Evolutionary conservation across 1,140 invertebrate species (phyloP), one percentile per base, ranked within the genome.

Genomic region (Parasteatoda tepidariorum): DNA sequence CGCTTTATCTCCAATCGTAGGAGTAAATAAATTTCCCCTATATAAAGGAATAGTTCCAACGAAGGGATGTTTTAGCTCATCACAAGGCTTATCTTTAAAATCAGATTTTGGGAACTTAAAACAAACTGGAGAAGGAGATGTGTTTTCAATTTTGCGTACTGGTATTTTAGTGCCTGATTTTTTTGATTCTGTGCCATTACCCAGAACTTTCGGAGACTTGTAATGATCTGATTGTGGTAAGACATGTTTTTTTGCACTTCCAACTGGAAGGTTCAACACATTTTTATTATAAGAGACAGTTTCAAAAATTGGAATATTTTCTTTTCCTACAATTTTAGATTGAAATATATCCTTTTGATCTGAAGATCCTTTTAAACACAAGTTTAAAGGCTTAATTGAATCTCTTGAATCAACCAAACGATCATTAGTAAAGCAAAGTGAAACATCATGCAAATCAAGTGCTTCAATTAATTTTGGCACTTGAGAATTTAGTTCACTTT

Each of bases 361-460:
- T 34, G 24, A n/a, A 18, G 3, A 38, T 24, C 70, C 64, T 59
- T 57, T 62, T 6, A 66, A n/a, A 30, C 78, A 82, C 30, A 82
- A 54, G 48, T 82, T 82, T 33, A 82, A 48, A 15, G 78, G 78
- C 31, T 61, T 61, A 2, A 82, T 41, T 7, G 78, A 82, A 48
- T 71, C 67, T 31, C 61, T 82, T 7, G 78, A 82, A n/a, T 82
- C 54, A 13, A 82, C n/a, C 13, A 13, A 33, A 18, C n/a, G 11
- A 41, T 62, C 48, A 13, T 70, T n/a, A 15, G 5, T 48, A 30
- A 30, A 22, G 62, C n/a, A 41, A 24, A n/a, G 15, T 30, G 57
- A 82, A 30, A 26, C 13, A 31, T 82, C 66, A 82, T 82, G 78
- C 13, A 82, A 82, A 71, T 82, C 78, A 33, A 82, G n/a, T 61